phyloP scores from a whole-genome alignment of 2,888 invertebrate genomes.

The Aproaerema taeniolella region DNA sequence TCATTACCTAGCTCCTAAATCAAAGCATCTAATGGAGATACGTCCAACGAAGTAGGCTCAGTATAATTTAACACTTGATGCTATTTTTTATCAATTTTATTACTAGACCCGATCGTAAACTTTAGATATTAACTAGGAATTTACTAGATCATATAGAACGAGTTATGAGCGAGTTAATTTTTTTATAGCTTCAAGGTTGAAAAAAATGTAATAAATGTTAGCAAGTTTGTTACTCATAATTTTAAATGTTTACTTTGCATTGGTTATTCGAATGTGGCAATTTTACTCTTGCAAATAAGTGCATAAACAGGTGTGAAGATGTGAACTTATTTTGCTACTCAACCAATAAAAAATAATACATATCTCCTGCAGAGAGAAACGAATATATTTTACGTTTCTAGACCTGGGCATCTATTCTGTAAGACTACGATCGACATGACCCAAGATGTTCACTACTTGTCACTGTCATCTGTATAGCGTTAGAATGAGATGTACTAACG shows the following conservation, averaged over 20 bases:
- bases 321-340: too few relatives aligned
- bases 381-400: too few relatives aligned
- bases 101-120: constrained; percentile 34
- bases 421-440: too few relatives aligned
- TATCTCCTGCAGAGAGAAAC: too few relatives aligned
- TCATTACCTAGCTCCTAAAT: constrained; percentile 41
- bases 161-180: constrained; percentile 11
- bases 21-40: constrained; percentile 41
- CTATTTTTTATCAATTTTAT: constrained; percentile 54
- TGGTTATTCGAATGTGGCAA: too few relatives aligned
- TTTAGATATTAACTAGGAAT: constrained; percentile 23
- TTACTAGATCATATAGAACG: constrained; percentile 14
- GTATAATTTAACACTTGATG: constrained; percentile 47
- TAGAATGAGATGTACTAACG: too few relatives aligned
- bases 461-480: too few relatives aligned
- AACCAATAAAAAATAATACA: too few relatives aligned
- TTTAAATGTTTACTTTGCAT: constrained; percentile 21
- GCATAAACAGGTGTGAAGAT: too few relatives aligned
- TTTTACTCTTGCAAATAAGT: too few relatives aligned
- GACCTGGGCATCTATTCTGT: too few relatives aligned
- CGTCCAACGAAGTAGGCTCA: constrained; percentile 34
- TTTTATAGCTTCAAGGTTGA: constrained; percentile 4
- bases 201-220: constrained; percentile 2
- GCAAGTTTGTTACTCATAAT: constrained; percentile 2
- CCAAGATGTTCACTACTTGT: too few relatives aligned